A percentile compares a stretch with the other conserved stretches of the same genome.
These are phyloP conservation scores for Halcyon senegalensis DNA, from an alignment of 2,113 vertebrate species.

Conservation along the genomic window DNA sequence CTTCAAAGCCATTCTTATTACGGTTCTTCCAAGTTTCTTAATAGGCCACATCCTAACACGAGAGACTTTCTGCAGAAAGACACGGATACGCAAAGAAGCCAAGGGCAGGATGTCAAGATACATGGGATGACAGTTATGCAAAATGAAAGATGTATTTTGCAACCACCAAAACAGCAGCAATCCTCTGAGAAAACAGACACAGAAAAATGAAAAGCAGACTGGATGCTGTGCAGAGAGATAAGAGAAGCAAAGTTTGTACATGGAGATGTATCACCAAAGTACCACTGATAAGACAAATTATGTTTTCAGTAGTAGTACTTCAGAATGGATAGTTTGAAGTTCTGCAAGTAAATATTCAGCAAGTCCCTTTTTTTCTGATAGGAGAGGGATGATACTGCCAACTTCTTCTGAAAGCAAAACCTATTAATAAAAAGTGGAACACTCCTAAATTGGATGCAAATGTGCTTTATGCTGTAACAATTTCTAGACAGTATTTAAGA, in stretches of 20 bases:
- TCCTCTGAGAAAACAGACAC: neutral
- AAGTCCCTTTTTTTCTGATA: neutral
- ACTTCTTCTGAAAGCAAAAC: neutral
- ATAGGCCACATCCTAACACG: neutral
- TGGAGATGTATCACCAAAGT: neutral
- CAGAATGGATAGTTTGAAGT: neutral
- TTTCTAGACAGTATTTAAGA: neutral
- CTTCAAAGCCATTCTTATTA: neutral
- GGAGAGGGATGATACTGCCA: neutral
- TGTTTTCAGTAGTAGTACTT: accelerated
- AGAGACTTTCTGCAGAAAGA: neutral
- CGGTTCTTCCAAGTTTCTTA: neutral
- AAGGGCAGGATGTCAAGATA: neutral
- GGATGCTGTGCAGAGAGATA: neutral
- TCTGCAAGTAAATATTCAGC: neutral
- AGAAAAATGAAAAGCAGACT: neutral
- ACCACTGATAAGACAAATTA: neutral
- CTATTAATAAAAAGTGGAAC: neutral
- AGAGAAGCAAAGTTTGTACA: neutral
- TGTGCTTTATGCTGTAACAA: neutral
- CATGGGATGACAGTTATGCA: neutral
- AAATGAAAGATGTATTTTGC: neutral
- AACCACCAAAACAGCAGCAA: neutral
- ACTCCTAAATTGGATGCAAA: neutral
- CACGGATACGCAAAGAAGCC: neutral